Base-by-base conservation (phyloP, 2,888 invertebrate genomes). In the Coelinius sp. region DNA sequence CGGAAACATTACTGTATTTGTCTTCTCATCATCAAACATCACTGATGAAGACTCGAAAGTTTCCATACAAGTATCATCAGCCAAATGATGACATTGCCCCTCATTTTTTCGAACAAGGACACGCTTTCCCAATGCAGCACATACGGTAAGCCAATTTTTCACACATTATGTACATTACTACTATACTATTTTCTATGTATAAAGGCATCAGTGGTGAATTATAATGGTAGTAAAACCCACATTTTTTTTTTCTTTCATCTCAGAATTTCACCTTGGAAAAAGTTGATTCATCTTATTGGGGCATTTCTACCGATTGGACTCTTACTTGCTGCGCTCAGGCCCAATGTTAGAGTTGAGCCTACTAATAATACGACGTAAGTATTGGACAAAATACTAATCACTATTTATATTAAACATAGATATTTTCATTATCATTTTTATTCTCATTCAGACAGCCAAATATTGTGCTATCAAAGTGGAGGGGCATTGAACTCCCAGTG, bases 241-340 rank as follows among this genome's bases (percentile, higher is more conserved):
- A n/a, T n/a, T n/a, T n/a, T n/a, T n/a, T n/a, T n/a, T n/a, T n/a
- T n/a, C n/a, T n/a, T n/a, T n/a, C n/a, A n/a, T n/a, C n/a, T 77
- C 31, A 86, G 86, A 65, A 52, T 82, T 27, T 84, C 84, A 25
- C 91, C 92, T 0, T 92, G 92, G 92, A 91, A 90, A 83, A 90
- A 90, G 77, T 88, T 93, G 44, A 85, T 93, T 10, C 92, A 91
- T 71, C 85, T 94, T 78, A 86, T 93, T 79, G 92, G 93, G 0
- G 91, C 94, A 0, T 89, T 93, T 79, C 89, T 94, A 66, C 94
- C 94, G 0, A 90, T 94, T 63, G 94, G 94, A 0, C 88, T 94
- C 63, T 89, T 94, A 74, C 88, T 94, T 65, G 93, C 94, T 0
- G 92, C 94, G 0, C 88, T 94, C 17, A 92, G 93, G 0, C 94